phyloP scores from a whole-genome alignment of 2,888 invertebrate species.

The Rhopalosiphum nymphaeae region DNA sequence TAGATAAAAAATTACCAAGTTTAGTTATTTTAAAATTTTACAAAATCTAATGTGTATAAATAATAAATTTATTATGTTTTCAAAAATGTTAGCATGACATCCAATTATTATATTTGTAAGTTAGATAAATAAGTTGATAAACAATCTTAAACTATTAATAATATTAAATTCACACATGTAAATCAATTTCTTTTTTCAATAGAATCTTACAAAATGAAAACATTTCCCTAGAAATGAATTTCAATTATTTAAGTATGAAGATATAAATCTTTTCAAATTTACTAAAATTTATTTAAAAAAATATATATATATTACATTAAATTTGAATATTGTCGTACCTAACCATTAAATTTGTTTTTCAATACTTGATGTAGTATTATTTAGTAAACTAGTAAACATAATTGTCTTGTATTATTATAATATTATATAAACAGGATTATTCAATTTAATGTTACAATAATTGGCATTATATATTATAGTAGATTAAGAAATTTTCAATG shows the following conservation, averaged over 20 bases:
- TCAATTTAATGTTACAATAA: background rate
- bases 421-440: constrained; percentile 8
- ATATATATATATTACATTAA: background rate
- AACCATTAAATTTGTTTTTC: background rate
- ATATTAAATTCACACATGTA: background rate
- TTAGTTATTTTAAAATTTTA: background rate
- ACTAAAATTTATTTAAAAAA: background rate
- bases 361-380: background rate
- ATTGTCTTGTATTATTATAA: background rate
- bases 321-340: background rate
- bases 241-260: background rate
- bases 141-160: background rate
- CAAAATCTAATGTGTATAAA: background rate
- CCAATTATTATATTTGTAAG: constrained; percentile 23
- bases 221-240: background rate
- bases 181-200: background rate
- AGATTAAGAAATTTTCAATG: background rate
- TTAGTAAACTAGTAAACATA: background rate
- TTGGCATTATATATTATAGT: background rate
- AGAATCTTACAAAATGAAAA: background rate
- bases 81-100: background rate
- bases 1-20: background rate
- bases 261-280: background rate
- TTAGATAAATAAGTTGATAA: constrained; percentile 1
- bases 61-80: background rate